These are phyloP conservation scores for Chaenogobius annularis DNA, from an alignment of 2,113 vertebrate species.

Conservation along the genomic window DNA sequence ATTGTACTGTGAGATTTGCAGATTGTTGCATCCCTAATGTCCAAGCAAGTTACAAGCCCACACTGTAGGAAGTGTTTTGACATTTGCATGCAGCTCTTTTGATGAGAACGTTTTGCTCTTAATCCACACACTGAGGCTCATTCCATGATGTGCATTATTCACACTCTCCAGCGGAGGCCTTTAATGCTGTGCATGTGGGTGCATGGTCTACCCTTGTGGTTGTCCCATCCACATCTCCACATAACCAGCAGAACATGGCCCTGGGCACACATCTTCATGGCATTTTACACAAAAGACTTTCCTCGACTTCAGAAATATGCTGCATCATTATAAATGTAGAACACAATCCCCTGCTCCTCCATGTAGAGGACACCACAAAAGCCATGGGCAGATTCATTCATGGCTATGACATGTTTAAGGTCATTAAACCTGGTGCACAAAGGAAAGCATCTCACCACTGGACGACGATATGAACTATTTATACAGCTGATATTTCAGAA, in stretches of 20 bases:
- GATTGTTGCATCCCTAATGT: no score
- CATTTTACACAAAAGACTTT: background rate
- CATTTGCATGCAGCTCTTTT: background rate
- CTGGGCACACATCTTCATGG: background rate
- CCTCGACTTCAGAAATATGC: background rate
- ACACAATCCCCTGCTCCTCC: background rate
- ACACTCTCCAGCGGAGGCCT: constrained; percentile 21
- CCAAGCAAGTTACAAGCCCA: no score
- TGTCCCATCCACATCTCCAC: background rate
- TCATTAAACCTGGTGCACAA: no score
- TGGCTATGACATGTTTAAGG: no score
- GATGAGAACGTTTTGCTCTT: no score
- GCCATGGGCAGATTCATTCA: background rate
- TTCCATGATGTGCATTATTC: constrained; percentile 54
- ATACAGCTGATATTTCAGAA: background rate
- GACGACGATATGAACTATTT: no score
- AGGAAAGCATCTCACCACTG: background rate
- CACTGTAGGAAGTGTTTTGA: background rate
- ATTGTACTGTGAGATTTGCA: no score
- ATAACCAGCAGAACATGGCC: background rate
- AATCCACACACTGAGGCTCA: constrained; percentile 4
- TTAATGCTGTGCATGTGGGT: constrained; percentile 28
- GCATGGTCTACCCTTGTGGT: constrained; percentile 20
- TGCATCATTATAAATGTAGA: background rate
- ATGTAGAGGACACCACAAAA: background rate